phyloP scores from a whole-genome alignment of 1,140 invertebrate species.

The Paralvinella palmiformis region DNA sequence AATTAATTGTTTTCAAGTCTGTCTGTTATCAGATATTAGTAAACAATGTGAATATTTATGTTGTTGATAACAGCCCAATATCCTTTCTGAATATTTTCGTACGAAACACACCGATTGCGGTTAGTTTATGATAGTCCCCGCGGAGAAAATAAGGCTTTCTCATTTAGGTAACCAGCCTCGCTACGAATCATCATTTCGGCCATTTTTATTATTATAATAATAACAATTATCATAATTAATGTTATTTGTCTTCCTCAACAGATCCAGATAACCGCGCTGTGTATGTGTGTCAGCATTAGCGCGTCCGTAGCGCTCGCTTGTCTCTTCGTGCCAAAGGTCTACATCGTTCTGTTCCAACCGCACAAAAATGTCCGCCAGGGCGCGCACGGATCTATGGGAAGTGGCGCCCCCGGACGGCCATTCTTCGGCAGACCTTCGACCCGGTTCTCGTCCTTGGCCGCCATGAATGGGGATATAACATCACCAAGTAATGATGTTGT shows the following conservation, averaged over 20 bases:
- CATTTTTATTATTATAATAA: too few species aligned
- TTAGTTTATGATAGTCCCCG: too few species aligned
- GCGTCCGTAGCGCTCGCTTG: constrained; percentile 70
- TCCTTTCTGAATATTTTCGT: too few species aligned
- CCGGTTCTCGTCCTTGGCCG: background rate
- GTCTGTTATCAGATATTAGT: too few species aligned
- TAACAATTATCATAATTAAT: too few species aligned
- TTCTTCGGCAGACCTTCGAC: background rate
- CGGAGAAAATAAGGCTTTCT: too few species aligned
- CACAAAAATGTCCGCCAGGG: constrained; percentile 63
- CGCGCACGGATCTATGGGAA: background rate
- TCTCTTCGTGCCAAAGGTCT: constrained; percentile 72
- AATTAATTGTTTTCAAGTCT: too few species aligned
- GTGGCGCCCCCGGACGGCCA: background rate
- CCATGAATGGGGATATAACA: background rate
- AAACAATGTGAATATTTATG: too few species aligned
- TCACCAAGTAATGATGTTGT: constrained; percentile 5
- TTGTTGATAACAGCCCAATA: too few species aligned
- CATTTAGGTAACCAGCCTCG: too few species aligned
- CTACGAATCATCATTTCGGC: too few species aligned
- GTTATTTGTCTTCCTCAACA: constrained; percentile 43
- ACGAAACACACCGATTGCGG: too few species aligned
- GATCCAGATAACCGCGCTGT: constrained; percentile 72
- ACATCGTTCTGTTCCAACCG: constrained; percentile 69
- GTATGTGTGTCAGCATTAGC: constrained; percentile 71